Base-by-base conservation (phyloP, 2,797 vertebrate genomes). In the Heliangelus exortis region DNA sequence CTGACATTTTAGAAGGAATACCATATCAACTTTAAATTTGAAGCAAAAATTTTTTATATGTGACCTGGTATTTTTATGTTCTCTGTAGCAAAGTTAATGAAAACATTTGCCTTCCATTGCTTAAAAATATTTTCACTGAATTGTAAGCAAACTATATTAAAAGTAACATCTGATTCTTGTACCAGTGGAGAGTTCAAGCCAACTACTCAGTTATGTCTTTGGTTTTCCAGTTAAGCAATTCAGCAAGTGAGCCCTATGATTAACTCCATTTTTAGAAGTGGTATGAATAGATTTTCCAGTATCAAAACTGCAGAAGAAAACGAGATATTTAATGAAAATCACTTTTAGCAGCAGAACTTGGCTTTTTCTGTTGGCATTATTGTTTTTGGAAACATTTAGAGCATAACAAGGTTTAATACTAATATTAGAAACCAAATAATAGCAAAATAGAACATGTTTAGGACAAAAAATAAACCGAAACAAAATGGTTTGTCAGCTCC, bases 191-290 rank as follows among this genome's bases (percentile, higher is more conserved):
- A 92, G 91, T 84, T 89, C 63, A 94, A 50, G 77, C 33, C 87
- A 81, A 58, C 50, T 82, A 41, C 78, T 77, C 96, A 72, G 54
- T 86, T 96, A 82, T 89, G 83, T 77, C 53, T 93, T 87, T 92
- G 55, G 48, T 68, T 90, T 95, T 73, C 87, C 63, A 85, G 79
- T 95, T 77, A 94, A 89, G 88, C 1, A 3, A 92, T 88, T 97
- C 92, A 96, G 93, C 68, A 97, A 95, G 85, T 73, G 79, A 95
- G 61, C 23, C 89, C 91, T 97, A 84, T 92, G 79, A 96, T 97
- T 97, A 97, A 87, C 54, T 97, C 83, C 94, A 91, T 96, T 97
- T 97, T 97, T 93, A 95, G 89, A 96, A 93, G 48, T 53, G 33
- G 84, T 93, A 75, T 89, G 87, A 94, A 89, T 95, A 93, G 68